Evolutionary conservation across 2,888 invertebrate genomes (phyloP).

Genomic region (Prionchulus punctatus): DNA sequence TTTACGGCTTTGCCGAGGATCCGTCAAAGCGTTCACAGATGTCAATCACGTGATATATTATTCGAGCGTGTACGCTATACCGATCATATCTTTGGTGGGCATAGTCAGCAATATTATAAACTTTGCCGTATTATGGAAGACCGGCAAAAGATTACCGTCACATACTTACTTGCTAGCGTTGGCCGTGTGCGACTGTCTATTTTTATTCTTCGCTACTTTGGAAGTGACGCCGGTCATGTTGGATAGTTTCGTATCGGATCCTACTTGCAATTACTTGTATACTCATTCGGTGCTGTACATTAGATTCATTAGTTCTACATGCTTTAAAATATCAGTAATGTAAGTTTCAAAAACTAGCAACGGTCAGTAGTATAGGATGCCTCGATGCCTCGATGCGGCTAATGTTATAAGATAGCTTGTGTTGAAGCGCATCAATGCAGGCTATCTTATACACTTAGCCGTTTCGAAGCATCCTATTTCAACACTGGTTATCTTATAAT

Average conservation of each 20-base stretch:
- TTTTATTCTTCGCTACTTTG: conserved; percentile 26
- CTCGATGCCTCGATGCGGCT: too few species aligned
- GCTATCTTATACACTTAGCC: too few species aligned
- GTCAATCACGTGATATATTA: conserved; percentile 20
- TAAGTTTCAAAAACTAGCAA: too few species aligned
- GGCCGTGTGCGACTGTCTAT: conserved; percentile 26
- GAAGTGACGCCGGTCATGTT: conserved; percentile 20
- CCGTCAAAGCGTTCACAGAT: neutral
- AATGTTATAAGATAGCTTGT: too few species aligned
- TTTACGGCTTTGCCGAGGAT: neutral
- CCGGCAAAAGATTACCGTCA: conserved; percentile 22
- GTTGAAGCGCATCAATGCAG: too few species aligned
- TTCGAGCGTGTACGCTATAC: conserved; percentile 24
- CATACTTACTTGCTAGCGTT: conserved; percentile 22
- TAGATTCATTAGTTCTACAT: conserved; percentile 27
- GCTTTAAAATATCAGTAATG: conserved; percentile 29
- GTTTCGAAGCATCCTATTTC: too few species aligned
- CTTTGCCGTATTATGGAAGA: conserved; percentile 16
- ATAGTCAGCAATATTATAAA: conserved; percentile 26
- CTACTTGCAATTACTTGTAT: conserved; percentile 17
- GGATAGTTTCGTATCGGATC: conserved; percentile 17
- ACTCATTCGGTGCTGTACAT: conserved; percentile 20
- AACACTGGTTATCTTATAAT: too few species aligned
- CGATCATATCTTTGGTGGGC: conserved; percentile 21
- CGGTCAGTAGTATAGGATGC: too few species aligned